Evolutionary conservation across 35 echinoderm and acorn worm genomes (phyloP).

Genomic region (Diadema setosum): DNA sequence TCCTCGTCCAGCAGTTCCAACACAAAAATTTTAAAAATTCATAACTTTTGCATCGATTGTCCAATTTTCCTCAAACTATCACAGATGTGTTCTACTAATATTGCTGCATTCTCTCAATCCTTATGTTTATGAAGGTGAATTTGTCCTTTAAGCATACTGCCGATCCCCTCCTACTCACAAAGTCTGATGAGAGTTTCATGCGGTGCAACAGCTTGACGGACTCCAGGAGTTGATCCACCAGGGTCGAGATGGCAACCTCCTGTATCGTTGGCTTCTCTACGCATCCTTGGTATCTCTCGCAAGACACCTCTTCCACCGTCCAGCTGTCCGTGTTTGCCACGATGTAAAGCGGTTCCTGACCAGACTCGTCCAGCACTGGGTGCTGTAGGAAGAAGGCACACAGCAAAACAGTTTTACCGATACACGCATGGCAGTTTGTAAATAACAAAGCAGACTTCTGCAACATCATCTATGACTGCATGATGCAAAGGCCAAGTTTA

Average conservation of each 20-base stretch:
- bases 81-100: too few relatives aligned
- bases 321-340: constrained; percentile 91
- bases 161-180: constrained; percentile 88
- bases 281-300: constrained; percentile 25
- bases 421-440: not conserved
- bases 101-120: too few relatives aligned
- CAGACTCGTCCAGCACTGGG: constrained; percentile 80
- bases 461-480: not conserved
- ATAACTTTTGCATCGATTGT: too few relatives aligned
- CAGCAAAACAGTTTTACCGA: not conserved
- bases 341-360: constrained; percentile 74
- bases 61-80: too few relatives aligned
- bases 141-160: too few relatives aligned
- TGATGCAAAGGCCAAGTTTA: not conserved
- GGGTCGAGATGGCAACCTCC: constrained; percentile 47
- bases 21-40: too few relatives aligned
- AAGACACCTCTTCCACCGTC: constrained; percentile 83
- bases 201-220: constrained; percentile 67
- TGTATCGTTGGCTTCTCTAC: constrained; percentile 33
- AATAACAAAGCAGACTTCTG: not conserved
- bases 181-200: constrained; percentile 80
- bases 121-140: too few relatives aligned
- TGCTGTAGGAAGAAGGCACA: constrained; percentile 31
- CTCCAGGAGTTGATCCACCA: constrained; percentile 59
- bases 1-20: too few relatives aligned